phyloP scores from a whole-genome alignment of 92 coral and sea anemone genomes.

The Porites evermanni region DNA sequence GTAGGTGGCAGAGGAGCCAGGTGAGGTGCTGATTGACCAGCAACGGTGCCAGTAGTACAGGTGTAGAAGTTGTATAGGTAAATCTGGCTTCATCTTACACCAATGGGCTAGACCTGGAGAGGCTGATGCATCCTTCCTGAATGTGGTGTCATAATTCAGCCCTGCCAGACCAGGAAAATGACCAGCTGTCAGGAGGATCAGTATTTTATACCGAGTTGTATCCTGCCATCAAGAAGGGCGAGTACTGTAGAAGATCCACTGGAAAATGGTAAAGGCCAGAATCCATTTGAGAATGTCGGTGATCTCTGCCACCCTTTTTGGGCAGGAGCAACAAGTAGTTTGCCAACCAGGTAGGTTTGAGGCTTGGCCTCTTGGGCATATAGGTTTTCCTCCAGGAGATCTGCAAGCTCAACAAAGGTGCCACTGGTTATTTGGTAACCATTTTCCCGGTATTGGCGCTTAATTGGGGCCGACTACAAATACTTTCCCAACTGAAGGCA shows the following conservation, averaged over 20 bases:
- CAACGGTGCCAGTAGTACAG: neutral
- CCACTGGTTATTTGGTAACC: neutral
- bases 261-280: constrained; percentile 28
- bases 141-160: constrained; percentile 31
- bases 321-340: neutral
- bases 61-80: constrained; percentile 32
- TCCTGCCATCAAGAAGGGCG: constrained; percentile 20
- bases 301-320: neutral
- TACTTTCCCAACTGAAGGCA: no score
- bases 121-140: neutral
- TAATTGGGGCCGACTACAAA: no score
- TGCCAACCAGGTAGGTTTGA: neutral
- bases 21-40: neutral
- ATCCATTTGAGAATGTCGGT: constrained; percentile 16
- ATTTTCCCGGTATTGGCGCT: no score
- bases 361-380: constrained; percentile 8
- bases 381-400: constrained; percentile 16
- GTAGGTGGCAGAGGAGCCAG: neutral
- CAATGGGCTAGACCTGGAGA: constrained; percentile 5
- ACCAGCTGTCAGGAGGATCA: constrained; percentile 25
- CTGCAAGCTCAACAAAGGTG: constrained; percentile 6
- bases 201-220: constrained; percentile 16
- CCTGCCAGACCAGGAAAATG: constrained; percentile 33
- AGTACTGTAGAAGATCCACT: constrained; percentile 7
- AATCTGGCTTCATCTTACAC: constrained; percentile 35